phyloP scores from a whole-genome alignment of 2,113 vertebrate species.

The Salvelinus alpinus region DNA sequence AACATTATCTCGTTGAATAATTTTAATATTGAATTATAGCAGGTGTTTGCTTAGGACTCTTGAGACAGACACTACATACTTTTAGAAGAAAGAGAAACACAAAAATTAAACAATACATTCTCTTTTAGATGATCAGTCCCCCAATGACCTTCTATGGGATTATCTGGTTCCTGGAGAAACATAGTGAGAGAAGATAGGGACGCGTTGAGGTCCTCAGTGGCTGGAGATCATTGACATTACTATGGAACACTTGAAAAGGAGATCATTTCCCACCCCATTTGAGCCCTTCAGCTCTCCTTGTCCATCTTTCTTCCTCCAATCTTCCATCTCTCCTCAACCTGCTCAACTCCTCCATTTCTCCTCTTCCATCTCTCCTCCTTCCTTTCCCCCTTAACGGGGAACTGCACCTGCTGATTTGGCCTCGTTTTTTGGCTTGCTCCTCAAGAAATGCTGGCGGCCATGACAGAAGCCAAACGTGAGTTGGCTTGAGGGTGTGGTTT shows the following conservation, averaged over 20 bases:
- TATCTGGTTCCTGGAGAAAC: neutral
- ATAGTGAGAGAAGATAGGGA: neutral
- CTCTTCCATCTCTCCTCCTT: conserved; percentile 83
- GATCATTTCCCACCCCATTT: neutral
- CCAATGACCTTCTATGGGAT: neutral
- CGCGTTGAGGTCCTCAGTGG: neutral
- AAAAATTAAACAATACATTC: neutral
- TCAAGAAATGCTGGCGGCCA: too few relatives aligned
- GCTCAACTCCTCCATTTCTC: conserved; percentile 78
- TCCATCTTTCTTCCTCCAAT: neutral
- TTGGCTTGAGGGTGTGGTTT: too few relatives aligned
- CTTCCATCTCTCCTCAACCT: conserved; percentile 57
- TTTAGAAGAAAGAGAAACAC: neutral
- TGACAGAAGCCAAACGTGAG: too few relatives aligned
- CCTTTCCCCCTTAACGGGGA: conserved; percentile 54
- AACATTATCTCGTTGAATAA: neutral
- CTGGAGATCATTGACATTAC: neutral
- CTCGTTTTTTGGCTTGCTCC: too few relatives aligned
- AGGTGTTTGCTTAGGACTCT: neutral
- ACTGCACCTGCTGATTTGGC: too few relatives aligned
- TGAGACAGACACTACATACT: neutral
- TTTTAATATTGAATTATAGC: neutral
- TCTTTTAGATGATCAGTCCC: neutral
- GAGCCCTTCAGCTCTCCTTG: neutral
- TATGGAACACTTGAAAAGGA: neutral